Evolutionary conservation across 2,888 invertebrate genomes (phyloP).

Genomic region (Mactromeris polynyma): DNA sequence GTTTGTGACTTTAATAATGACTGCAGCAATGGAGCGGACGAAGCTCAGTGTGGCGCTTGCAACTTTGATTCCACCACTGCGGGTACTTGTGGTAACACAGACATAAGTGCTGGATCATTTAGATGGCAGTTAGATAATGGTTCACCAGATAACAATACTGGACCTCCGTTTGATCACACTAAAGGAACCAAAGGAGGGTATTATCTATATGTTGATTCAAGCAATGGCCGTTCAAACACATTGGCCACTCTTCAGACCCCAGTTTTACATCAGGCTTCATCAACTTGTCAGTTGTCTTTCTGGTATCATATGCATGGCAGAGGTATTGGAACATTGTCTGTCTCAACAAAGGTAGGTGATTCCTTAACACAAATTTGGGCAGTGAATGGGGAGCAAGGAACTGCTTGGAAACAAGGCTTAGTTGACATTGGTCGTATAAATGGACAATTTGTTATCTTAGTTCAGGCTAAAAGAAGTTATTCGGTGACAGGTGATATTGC

Average conservation of each 20-base stretch:
- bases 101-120: constrained; percentile 78
- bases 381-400: constrained; percentile 66
- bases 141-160: constrained; percentile 73
- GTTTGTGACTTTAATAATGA: constrained; percentile 82
- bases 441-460: constrained; percentile 73
- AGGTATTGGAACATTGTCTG: constrained; percentile 76
- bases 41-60: constrained; percentile 82
- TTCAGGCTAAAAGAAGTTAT: constrained; percentile 77
- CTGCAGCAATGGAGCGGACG: constrained; percentile 80
- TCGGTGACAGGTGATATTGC: constrained; percentile 78
- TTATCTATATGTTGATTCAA: constrained; percentile 93
- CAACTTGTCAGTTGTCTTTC: constrained; percentile 91
- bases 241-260: constrained; percentile 76
- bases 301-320: constrained; percentile 83
- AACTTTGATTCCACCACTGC: constrained; percentile 72
- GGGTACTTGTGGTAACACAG: constrained; percentile 76
- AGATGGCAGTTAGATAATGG: constrained; percentile 76
- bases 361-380: constrained; percentile 69
- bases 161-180: constrained; percentile 81
- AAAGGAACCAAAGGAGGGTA: constrained; percentile 85
- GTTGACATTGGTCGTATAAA: constrained; percentile 80
- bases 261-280: constrained; percentile 89
- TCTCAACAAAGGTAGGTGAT: constrained; percentile 63
- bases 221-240: constrained; percentile 71
- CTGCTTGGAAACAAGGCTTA: constrained; percentile 75